phyloP scores from a whole-genome alignment of 2,113 vertebrate species.

The Corythornis vintsioides region DNA sequence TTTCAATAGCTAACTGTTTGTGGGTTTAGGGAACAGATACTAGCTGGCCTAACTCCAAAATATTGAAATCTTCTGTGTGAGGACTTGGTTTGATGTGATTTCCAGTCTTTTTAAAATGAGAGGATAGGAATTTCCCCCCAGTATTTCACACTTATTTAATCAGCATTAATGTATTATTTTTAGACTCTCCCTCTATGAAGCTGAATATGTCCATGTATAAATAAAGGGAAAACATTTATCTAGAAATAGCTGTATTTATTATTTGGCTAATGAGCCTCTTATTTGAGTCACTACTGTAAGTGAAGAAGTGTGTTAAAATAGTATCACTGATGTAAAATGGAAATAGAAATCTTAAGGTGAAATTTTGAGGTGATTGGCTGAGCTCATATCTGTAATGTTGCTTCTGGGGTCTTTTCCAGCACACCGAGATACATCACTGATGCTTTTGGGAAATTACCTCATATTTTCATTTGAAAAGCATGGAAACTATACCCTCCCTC shows the following conservation, averaged over 20 bases:
- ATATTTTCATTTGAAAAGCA: not conserved
- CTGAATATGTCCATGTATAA: not conserved
- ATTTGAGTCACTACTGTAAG: not conserved
- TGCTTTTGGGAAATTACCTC: not conserved
- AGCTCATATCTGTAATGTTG: not conserved
- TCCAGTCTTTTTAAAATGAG: not conserved
- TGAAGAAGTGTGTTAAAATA: not conserved
- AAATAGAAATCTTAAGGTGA: not conserved
- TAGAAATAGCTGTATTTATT: not conserved
- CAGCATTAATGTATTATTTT: not conserved
- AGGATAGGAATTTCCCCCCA: not conserved
- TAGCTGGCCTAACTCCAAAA: not conserved
- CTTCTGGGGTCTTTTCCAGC: not conserved
- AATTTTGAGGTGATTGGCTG: not conserved
- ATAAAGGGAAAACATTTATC: not conserved
- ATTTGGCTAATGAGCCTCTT: not conserved
- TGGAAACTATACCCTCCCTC: not conserved
- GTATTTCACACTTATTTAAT: not conserved
- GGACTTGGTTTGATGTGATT: not conserved
- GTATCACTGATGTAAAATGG: not conserved
- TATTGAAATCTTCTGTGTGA: not conserved
- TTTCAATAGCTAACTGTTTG: not conserved
- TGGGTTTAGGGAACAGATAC: not conserved
- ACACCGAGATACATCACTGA: not conserved
- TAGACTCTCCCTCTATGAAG: not conserved